Base-by-base conservation (phyloP, 2,113 vertebrate species). In the Sterna hirundo region DNA sequence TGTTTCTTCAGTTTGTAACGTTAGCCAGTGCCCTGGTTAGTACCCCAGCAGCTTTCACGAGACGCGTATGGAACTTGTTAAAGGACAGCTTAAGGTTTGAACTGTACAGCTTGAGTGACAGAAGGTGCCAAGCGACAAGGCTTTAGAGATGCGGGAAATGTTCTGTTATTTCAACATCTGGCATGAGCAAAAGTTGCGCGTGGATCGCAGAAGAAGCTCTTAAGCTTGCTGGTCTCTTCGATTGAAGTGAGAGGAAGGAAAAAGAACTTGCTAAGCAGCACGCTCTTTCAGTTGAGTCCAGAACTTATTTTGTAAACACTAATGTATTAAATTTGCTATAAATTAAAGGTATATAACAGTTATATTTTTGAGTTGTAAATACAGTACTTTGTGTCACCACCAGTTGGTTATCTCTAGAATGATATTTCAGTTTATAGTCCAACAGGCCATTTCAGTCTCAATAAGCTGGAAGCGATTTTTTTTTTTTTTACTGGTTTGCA, bases 251-350 rank as follows among this genome's bases (percentile, higher is more conserved):
- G 94, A 88, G 96, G 92, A 95, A 97, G 96, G 94, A 95, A 91
- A 68, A 97, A 95, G 79, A 98, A 85, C 91, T 94, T 91, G 66
- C 40, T 52, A 60, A 95, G 93, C 92, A 94, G 86, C 92, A 94
- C 30, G 8, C 94, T 97, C 83, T 94, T 97, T 96, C 97, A 96
- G 85, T 97, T 93, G 95, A 96, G 96, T 94, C 95, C 95, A 96
- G 90, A 97, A 97, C 97, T 98, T 99, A 98, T 98, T 99, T 99
- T 98, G 96, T 99, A 99, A 99, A 99, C 99, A 99, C 99, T 99
- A 99, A 99, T 99, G 99, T 99, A 99, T 99, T 99, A 99, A 99
- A 99, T 98, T 99, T 99, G 98, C 98, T 99, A 98, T 98, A 99
- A 98, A 99, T 99, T 99, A 99, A 99, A 99, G 99, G 98, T 98